phyloP scores from a whole-genome alignment of 2,888 invertebrate genomes.

The Mamestra brassicae region DNA sequence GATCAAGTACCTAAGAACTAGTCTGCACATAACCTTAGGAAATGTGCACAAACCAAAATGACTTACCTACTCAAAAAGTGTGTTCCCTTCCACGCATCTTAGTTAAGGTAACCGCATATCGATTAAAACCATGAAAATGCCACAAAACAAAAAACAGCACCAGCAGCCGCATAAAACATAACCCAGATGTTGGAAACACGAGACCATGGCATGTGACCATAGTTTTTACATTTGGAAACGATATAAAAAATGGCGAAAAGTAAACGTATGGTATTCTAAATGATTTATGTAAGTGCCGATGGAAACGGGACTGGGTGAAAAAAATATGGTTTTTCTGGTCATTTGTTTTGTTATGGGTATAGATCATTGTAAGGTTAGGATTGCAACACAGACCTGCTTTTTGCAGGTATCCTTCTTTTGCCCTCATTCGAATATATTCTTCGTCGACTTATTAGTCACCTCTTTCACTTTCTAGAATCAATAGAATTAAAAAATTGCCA shows the following conservation, averaged over 20 bases:
- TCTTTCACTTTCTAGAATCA: no score
- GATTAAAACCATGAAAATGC: slow-evolving; percentile 25
- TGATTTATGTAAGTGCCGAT: slow-evolving; percentile 76
- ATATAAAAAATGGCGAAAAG: slow-evolving; percentile 64
- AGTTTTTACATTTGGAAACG: slow-evolving; percentile 66
- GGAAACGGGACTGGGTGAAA: slow-evolving; percentile 60
- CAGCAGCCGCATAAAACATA: slow-evolving; percentile 38
- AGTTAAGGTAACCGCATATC: neutral
- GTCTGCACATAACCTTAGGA: no score
- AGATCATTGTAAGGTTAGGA: slow-evolving; percentile 9
- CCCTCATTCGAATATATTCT: no score
- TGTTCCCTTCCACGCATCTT: neutral
- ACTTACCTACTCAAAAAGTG: no score
- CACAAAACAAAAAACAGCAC: slow-evolving; percentile 40
- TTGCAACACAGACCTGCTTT: no score
- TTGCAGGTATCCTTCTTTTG: no score
- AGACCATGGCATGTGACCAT: slow-evolving; percentile 77
- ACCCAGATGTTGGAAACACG: slow-evolving; percentile 78
- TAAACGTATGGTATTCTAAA: slow-evolving; percentile 72
- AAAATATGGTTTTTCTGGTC: slow-evolving; percentile 38
- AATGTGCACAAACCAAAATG: no score
- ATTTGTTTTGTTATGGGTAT: slow-evolving; percentile 17
- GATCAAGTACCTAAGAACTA: no score
- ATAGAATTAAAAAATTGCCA: no score
- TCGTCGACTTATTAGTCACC: no score